Evolutionary conservation across 2,888 invertebrate species (phyloP).

Genomic region (Trissoscelio sp.): DNA sequence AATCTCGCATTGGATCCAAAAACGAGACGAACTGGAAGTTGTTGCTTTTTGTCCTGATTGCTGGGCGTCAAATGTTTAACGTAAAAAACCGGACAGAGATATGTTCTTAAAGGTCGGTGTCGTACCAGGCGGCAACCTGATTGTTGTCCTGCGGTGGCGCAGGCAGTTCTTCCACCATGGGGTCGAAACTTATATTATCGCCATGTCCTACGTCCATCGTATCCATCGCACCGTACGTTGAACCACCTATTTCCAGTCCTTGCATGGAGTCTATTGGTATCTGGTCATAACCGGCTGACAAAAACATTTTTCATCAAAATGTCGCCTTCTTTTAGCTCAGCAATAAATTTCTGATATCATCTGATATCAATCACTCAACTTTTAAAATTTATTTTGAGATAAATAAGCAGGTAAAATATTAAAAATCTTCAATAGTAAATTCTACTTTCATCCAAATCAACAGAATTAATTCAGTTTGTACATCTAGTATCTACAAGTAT

Average conservation of each 20-base stretch:
- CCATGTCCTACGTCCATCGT: conserved; percentile 92
- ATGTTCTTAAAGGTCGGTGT: conserved; percentile 92
- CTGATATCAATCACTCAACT: too few relatives aligned
- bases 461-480: too few relatives aligned
- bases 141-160: conserved; percentile 95
- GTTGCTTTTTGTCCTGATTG: background rate
- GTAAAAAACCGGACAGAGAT: conserved; percentile 40
- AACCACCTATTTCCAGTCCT: conserved; percentile 94
- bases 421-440: background rate
- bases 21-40: conserved; percentile 15
- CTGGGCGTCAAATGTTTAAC: conserved; percentile 58
- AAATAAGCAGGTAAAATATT: background rate
- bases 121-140: conserved; percentile 98
- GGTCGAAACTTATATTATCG: conserved; percentile 91
- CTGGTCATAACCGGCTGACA: conserved; percentile 94
- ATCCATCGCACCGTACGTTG: conserved; percentile 92
- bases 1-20: background rate
- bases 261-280: conserved; percentile 99
- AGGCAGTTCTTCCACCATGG: conserved; percentile 88
- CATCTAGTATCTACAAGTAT: background rate
- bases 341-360: too few relatives aligned
- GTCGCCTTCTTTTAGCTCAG: too few relatives aligned
- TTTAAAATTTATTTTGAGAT: background rate
- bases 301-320: conserved; percentile 10
- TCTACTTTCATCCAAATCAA: background rate